Evolutionary conservation across 2,888 invertebrate genomes (phyloP), one percentile per base, ranked within the genome.

Genomic region (Corbicula japonica): DNA sequence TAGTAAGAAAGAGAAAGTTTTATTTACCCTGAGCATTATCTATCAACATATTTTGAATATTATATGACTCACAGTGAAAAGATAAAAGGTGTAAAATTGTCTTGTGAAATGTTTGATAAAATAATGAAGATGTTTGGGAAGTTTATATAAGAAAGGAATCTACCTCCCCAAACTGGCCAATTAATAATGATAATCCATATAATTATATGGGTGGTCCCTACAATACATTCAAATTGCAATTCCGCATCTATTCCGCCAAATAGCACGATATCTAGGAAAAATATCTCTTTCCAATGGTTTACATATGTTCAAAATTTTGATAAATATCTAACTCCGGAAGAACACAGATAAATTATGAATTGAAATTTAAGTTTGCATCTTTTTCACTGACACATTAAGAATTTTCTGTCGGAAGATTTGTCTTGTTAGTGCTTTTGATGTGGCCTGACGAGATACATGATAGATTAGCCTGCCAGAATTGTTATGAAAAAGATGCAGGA

Each of bases 101-200:
- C 73, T 76, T 76, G 76, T 72, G 78, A 78, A 79, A 72, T 58
- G 72, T 78, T 76, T 79, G 78, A 83, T 83, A 83, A 83, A 83
- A 79, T 79, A 76, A 83, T 83, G 73, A 76, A 56, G 66, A 72
- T 69, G 82, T 76, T 76, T 78, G 54, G 82, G 82, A 83, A 63
- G 82, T 83, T 83, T 83, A 73, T 70, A 76, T 69, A 69, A 70
- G 62, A 61, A 21, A 34, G 44, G 70, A 73, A 54, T 60, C 70
- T 68, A 58, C 63, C 82, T 73, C 82, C 82, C 82, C 58, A 83
- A 83, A 83, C 73, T 73, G 5, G 50, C 73, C 69, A 79, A 83
- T 83, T 83, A 83, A 83, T 83, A 79, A 83, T 76, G 72, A 78
- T 83, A 83, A 79, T 79, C 76, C 65, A 23, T 65, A 73, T 79